phyloP scores from a whole-genome alignment of 2,797 vertebrate genomes.

The Helarctos malayanus region DNA sequence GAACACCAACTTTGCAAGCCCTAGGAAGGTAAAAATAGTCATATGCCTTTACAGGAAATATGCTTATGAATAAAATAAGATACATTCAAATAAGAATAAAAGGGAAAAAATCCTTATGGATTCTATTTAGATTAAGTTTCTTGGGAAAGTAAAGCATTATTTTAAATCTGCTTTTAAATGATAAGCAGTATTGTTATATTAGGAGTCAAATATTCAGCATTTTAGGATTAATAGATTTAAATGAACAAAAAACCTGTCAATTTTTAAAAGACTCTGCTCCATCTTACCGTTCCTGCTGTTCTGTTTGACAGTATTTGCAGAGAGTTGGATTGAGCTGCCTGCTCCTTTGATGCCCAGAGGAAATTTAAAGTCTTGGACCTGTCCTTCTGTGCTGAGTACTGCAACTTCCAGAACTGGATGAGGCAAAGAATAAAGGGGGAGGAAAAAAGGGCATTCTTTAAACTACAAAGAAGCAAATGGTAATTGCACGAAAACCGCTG shows the following conservation, averaged over 20 bases:
- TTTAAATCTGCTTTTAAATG: conserved; percentile 63
- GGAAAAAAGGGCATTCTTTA: background rate
- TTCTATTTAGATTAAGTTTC: background rate
- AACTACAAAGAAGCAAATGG: conserved; percentile 53
- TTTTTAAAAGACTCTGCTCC: background rate
- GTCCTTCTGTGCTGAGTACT: conserved; percentile 98
- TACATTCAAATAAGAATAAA: background rate
- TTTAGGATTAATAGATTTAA: conserved; percentile 39
- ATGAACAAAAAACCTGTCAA: conserved; percentile 24
- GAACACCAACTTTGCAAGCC: conserved; percentile 98
- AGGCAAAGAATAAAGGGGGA: conserved; percentile 36
- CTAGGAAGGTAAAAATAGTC: conserved; percentile 86
- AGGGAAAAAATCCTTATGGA: background rate
- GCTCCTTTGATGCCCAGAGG: conserved; percentile 95
- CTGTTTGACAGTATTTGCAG: conserved; percentile 98
- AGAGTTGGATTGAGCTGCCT: conserved; percentile 97
- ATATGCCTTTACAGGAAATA: background rate
- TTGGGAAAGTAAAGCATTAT: background rate
- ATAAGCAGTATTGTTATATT: background rate
- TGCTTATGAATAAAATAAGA: background rate
- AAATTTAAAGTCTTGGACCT: conserved; percentile 99
- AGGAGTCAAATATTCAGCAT: background rate
- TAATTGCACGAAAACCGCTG: conserved; percentile 18
- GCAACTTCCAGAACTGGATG: conserved; percentile 96
- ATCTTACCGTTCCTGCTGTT: conserved; percentile 98